A percentile compares a stretch with the other conserved stretches of the same genome.
Evolutionary conservation across 2,797 vertebrate species (phyloP).

Genomic region (Trachurus trachurus): DNA sequence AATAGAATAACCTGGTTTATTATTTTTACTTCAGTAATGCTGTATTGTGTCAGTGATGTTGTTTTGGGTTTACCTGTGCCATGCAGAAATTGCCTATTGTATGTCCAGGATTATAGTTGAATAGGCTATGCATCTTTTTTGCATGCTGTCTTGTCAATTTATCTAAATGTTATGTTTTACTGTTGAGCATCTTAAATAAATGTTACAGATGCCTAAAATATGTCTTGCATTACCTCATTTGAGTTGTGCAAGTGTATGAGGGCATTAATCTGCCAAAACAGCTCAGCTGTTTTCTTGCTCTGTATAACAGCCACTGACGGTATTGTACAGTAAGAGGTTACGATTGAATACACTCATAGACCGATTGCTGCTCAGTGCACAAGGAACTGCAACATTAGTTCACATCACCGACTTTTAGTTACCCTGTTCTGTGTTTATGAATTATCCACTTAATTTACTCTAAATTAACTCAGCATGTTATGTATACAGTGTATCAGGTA

Average conservation of each 20-base stretch:
- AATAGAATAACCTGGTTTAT: neutral
- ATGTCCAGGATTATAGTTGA: too few species aligned
- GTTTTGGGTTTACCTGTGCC: too few species aligned
- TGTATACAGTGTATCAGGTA: neutral
- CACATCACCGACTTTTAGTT: neutral
- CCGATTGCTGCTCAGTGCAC: neutral
- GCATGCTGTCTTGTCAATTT: too few species aligned
- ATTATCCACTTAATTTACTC: neutral
- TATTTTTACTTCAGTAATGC: too few species aligned
- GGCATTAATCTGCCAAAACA: neutral
- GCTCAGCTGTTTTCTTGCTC: neutral
- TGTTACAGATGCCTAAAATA: neutral
- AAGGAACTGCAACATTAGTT: neutral
- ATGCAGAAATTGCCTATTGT: too few species aligned
- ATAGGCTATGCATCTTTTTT: too few species aligned
- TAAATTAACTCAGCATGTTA: neutral
- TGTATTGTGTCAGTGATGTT: too few species aligned
- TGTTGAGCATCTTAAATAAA: neutral
- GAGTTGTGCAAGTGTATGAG: neutral
- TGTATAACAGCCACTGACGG: conserved; percentile 14
- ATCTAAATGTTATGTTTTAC: too few species aligned
- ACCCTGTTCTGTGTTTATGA: neutral
- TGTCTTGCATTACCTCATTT: conserved; percentile 1
- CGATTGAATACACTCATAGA: neutral
- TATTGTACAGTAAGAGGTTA: neutral